Percentiles rank a stretch among this genome's conserved stretches.
Evolutionary conservation across 1,140 invertebrate genomes (phyloP).

Genomic region (Marisa cornuarietis): DNA sequence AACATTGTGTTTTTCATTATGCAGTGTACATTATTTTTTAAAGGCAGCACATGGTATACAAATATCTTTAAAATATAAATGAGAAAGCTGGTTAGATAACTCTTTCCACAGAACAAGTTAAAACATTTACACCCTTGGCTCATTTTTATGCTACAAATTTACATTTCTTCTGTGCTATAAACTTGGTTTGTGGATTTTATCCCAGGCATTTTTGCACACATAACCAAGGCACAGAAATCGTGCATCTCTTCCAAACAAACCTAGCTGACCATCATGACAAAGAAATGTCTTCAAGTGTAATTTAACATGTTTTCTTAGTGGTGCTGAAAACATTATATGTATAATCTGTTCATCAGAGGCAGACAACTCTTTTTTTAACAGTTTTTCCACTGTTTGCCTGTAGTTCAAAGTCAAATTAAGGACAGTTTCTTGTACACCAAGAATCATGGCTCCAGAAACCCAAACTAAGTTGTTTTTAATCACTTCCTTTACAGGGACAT

Average conservation of each 20-base stretch:
- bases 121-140: neutral
- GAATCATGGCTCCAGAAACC: constrained; percentile 49
- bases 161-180: neutral
- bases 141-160: neutral
- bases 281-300: constrained; percentile 30
- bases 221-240: constrained; percentile 37
- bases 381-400: constrained; percentile 23
- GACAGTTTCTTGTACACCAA: constrained; percentile 36
- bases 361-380: constrained; percentile 28
- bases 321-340: constrained; percentile 33
- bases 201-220: constrained; percentile 36
- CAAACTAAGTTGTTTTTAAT: constrained; percentile 44
- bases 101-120: too few species aligned
- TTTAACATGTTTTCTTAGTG: constrained; percentile 22
- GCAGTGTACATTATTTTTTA: too few species aligned
- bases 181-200: constrained; percentile 31
- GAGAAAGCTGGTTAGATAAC: too few species aligned
- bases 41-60: too few species aligned
- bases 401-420: constrained; percentile 32
- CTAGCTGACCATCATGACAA: constrained; percentile 39
- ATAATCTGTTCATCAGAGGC: constrained; percentile 36
- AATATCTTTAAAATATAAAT: too few species aligned
- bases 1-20: too few species aligned
- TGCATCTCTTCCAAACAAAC: constrained; percentile 30
- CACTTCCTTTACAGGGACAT: constrained; percentile 31